Evolutionary conservation across 2,888 invertebrate genomes (phyloP).

Genomic region (Eupithecia subfuscata): DNA sequence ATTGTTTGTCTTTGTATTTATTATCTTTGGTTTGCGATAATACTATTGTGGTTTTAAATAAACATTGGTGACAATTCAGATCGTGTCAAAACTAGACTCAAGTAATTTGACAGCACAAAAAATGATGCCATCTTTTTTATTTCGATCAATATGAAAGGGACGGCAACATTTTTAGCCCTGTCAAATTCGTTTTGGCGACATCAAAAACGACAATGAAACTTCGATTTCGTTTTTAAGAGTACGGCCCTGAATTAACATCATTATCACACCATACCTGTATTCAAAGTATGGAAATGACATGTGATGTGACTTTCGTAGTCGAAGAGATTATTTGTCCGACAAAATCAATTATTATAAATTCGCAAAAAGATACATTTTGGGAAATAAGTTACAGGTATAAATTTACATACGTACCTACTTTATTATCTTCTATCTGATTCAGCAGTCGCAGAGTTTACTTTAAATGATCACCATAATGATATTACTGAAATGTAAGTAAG

Average conservation of each 20-base stretch:
- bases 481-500: neutral
- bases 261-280: no score
- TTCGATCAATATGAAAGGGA: no score
- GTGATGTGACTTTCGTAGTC: neutral
- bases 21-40: neutral
- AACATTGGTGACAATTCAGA: no score
- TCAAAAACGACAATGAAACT: no score
- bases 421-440: neutral
- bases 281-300: neutral
- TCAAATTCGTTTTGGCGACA: no score
- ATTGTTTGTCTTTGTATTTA: conserved; percentile 25
- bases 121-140: no score
- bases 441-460: neutral
- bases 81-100: no score
- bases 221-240: no score
- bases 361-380: neutral
- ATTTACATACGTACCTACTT: neutral
- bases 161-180: no score
- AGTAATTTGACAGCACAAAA: no score
- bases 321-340: neutral
- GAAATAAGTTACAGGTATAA: neutral
- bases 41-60: neutral
- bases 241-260: no score
- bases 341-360: neutral
- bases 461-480: neutral